Evolutionary conservation across 2,888 invertebrate species (phyloP), one percentile per base, ranked within the genome.

Genomic region (Abrostola tripartita): DNA sequence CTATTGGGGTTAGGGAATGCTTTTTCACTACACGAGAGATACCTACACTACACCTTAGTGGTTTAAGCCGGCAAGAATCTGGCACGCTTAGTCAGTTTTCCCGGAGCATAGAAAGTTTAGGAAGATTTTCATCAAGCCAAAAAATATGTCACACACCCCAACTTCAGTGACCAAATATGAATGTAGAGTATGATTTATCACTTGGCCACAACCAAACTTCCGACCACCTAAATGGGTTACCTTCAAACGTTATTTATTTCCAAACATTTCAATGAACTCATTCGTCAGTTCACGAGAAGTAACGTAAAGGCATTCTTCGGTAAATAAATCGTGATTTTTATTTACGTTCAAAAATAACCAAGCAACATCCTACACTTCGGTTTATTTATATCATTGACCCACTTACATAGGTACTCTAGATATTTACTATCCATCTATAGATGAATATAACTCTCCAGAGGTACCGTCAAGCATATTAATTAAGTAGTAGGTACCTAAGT

Each of bases 371-470:
- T 47, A 58, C 51, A 62, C 60, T 69, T 65, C 54, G 41, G 50
- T 68, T 65, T 71, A 69, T 77, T 77, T 68, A 69, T 74, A 77
- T 56, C 64, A 54, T 59, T 77, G 74, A 67, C 77, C 71, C 67
- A 65, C 51, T 60, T 41, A 38, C 37, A 37, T 61, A 71, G 49
- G 44, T 60, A 53, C 35, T 37, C 14, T 51, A 47, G 65, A 37
- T n/a, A 41, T 47, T 8, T 10, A 47, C 44, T 5, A 47, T 10
- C 14, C 44, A 24, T 47, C 44, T 47, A 10, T 40, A 40, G 10
- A 40, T 40, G 9, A 40, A 40, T 8, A 47, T 47, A 8, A 8
- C 9, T 47, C 44, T 24, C 44, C 8, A 24, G 44, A 47, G 44
- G 44, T 47, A 47, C 24, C 24, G 44, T 44, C 44, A 47, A 24